Conservation (phyloP, 2,888 invertebrate genomes). For the Andrena marginata region DNA sequence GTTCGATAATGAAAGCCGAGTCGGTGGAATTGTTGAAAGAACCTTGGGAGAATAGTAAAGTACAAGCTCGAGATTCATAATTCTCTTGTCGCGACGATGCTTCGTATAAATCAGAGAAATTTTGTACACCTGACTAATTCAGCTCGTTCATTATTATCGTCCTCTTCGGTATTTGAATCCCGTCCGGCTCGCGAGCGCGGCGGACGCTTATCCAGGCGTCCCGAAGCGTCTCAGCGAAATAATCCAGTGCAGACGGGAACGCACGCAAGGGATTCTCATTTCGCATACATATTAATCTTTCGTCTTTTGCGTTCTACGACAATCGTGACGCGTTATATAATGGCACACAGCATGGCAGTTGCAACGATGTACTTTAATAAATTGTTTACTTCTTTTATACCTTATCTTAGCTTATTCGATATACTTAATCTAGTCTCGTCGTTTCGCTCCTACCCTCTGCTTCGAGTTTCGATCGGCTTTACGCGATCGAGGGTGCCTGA, state of each 20-base stretch:
- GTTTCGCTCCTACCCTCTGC: constrained; percentile 17
- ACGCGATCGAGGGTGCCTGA: constrained; percentile 23
- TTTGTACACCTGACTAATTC: neutral
- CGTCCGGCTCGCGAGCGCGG: constrained; percentile 30
- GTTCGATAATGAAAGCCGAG: too few relatives aligned
- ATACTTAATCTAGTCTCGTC: constrained; percentile 67
- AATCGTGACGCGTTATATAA: constrained; percentile 82
- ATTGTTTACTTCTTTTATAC: constrained; percentile 72
- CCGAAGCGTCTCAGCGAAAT: constrained; percentile 52
- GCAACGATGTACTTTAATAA: constrained; percentile 83
- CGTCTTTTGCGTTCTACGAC: constrained; percentile 74
- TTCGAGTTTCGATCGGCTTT: constrained; percentile 8
- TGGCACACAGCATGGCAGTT: constrained; percentile 85
- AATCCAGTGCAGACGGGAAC: constrained; percentile 66
- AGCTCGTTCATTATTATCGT: neutral
- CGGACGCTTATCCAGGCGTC: constrained; percentile 20
- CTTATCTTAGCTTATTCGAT: constrained; percentile 64
- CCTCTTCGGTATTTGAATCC: constrained; percentile 1
- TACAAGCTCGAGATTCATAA: too few relatives aligned
- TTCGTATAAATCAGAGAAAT: too few relatives aligned
- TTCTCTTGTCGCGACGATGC: too few relatives aligned
- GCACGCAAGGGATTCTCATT: constrained; percentile 59
- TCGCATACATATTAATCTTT: constrained; percentile 41
- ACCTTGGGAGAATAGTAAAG: too few relatives aligned
- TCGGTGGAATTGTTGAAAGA: too few relatives aligned